Conservation (phyloP, 1,140 invertebrate genomes). For the Nephila pilipes region DNA sequence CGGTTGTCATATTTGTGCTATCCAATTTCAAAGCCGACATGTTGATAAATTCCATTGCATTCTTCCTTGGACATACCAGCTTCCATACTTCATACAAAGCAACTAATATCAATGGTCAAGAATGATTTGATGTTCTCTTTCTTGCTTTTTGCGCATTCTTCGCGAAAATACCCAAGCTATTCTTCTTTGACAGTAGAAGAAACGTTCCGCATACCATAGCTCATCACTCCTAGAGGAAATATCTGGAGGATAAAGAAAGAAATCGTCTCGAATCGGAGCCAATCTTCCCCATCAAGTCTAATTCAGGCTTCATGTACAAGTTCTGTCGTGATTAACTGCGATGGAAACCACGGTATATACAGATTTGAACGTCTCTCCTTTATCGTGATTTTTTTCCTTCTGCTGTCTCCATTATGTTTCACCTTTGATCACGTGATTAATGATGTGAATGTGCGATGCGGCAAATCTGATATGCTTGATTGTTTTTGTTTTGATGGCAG, state of each 20-base stretch:
- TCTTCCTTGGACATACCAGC: neutral
- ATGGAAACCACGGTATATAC: neutral
- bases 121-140: neutral
- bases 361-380: neutral
- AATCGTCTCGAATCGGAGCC: neutral
- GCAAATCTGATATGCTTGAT: conserved; percentile 36
- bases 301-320: conserved; percentile 42
- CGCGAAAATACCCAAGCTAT: conserved; percentile 7
- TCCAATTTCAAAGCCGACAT: too few species aligned
- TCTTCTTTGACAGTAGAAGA: neutral
- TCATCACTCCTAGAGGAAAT: neutral
- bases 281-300: conserved; percentile 52
- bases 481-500: conserved; percentile 41
- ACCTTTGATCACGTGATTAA: conserved; percentile 65
- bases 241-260: neutral
- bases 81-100: neutral
- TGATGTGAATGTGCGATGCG: conserved; percentile 28
- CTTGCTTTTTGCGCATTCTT: neutral
- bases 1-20: too few species aligned
- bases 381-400: neutral
- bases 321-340: conserved; percentile 34
- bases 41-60: too few species aligned
- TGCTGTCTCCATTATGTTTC: conserved; percentile 56
- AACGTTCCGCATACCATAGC: neutral
- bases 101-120: conserved; percentile 3